Conservation (phyloP, 2,113 vertebrate genomes). For the human (Homo sapiens) region DNA sequence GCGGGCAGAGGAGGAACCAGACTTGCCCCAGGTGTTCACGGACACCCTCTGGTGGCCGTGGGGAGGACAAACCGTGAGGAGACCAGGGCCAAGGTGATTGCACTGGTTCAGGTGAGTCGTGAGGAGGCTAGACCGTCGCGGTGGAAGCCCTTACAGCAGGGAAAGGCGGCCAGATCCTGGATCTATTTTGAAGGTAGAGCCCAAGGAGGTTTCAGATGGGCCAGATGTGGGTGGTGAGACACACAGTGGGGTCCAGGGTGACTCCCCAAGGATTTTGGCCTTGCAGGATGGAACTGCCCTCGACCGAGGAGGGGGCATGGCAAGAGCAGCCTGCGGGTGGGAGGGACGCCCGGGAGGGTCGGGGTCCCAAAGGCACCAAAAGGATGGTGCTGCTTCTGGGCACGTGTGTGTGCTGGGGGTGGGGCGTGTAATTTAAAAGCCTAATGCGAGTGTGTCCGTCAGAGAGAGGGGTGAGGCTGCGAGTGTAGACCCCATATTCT, state of each 20-base stretch:
- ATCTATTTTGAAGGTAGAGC: not conserved
- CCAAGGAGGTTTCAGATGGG: not conserved
- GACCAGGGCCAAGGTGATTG: accelerated
- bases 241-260: not conserved
- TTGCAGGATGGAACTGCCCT: not conserved
- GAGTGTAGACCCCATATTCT: not conserved
- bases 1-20: not conserved
- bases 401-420: not conserved
- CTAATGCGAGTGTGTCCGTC: not conserved
- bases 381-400: not conserved
- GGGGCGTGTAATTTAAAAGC: not conserved
- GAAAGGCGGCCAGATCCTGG: not conserved
- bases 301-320: not conserved
- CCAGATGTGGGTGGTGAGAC: not conserved
- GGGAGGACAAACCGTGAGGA: not conserved
- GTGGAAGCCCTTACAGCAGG: accelerated
- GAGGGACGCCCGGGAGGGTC: not conserved
- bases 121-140: accelerated
- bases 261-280: not conserved
- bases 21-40: not conserved
- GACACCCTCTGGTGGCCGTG: not conserved
- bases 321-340: not conserved
- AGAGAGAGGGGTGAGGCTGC: not conserved
- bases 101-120: not conserved
- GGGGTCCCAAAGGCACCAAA: not conserved